Base-by-base conservation (phyloP, 2,888 invertebrate genomes). In the Catocala fraxini region DNA sequence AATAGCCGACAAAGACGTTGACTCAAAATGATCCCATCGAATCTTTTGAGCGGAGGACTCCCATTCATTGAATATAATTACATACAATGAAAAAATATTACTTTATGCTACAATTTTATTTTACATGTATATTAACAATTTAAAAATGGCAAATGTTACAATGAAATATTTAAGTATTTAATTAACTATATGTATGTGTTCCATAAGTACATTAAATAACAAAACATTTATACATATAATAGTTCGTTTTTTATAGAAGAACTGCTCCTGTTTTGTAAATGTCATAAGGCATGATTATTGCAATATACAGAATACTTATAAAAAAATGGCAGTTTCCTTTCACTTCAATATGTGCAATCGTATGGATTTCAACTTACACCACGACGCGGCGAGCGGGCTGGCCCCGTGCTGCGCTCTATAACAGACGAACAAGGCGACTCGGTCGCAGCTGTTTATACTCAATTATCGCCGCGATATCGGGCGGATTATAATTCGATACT, bases 61-160 rank as follows among this genome's bases (percentile, higher is more conserved):
- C 45, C 61, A 56, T 59, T 60, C 53, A 64, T 59, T 60, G 56
- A 51, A 68, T 65, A 68, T 13, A 39, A 68, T 65, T 71, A 74
- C 60, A 77, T 54, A 62, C 68, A 62, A 68, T 73, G 76, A 63
- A 78, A 77, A 77, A 78, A 77, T 78, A 78, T 70, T 78, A 53
- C 49, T 65, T 65, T 59, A 62, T 63, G 45, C 15, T 56, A 56
- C n/a, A n/a, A n/a, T 51, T 56, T 61, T 68, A 72, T 52, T 72
- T 68, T 64, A 76, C 59, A 68, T 51, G 46, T 59, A 62, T 54
- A 49, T 66, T 63, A 56, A 66, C 57, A 52, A 64, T 49, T 49
- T 54, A 49, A 68, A 58, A 66, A 68, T 71, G 70, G 68, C 66
- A 66, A 63, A 68, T 65, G 60, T 65, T 56, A 71, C 45, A 68